Base-by-base conservation (phyloP, 1,140 invertebrate species). In the Pararge aegeria region DNA sequence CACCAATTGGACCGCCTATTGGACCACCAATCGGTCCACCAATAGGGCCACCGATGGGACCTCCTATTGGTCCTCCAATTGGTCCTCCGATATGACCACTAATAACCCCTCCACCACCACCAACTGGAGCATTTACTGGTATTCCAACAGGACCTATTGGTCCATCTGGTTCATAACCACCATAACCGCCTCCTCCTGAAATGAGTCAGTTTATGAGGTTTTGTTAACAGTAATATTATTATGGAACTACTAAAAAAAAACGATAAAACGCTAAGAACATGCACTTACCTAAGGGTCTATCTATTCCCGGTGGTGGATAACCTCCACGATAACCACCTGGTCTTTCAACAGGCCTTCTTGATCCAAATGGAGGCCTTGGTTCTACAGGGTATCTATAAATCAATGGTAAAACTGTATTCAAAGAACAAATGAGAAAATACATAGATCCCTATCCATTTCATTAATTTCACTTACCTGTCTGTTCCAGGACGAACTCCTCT, bases 251-350 rank as follows among this genome's bases (percentile, higher is more conserved):
- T 4, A 34, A 34, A 34, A 34, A 3, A 7, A 34, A 34, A 34
- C 1, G 30, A 3, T 1, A 12, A 12, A 4, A 34, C 1, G 3
- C n/a, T 12, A 7, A 34, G 29, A 18, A 29, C 4, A 60, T 0
- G 13, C 16, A 21, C 61, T 72, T 66, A 86, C 80, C 79, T 18
- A 89, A 72, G 0, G 86, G 83, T 55, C 83, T 76, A 42, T 87
- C 81, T 4, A 86, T 54, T 5, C 80, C 78, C n/a, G 74, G 61
- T 21, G 68, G 73, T 0, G 83, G 80, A 55, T 89, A 89, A n/a
- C 66, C 75, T 15, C 83, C 83, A 12, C 83, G 71, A 49, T 87
- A 84, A 5, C 81, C 80, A 27, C 79, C 82, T 0, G 87, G 87
- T 49, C 86, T 66, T 16, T 86, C 84, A 16, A 78, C 67, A 10